Conservation (phyloP, 2,113 vertebrate species). For the Psittacara wagleri region DNA sequence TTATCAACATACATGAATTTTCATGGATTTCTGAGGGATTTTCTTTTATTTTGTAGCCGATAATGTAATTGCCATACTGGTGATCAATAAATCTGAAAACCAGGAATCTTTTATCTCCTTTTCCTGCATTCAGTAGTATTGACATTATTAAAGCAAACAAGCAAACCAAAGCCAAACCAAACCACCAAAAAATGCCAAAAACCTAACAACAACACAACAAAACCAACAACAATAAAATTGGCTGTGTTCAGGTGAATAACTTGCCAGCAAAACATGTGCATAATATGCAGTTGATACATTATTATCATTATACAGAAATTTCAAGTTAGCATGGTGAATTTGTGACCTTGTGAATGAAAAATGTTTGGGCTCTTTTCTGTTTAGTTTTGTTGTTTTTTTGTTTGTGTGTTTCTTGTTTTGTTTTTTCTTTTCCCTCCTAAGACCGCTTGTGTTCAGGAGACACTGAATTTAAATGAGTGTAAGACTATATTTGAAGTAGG, state of each 20-base stretch:
- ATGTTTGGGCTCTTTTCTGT: not conserved
- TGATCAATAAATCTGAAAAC: constrained; percentile 8
- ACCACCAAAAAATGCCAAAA: not conserved
- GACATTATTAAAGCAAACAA: not conserved
- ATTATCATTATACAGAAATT: not conserved
- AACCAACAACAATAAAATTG: not conserved
- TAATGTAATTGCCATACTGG: constrained; percentile 27
- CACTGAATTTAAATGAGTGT: not conserved
- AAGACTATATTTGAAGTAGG: not conserved
- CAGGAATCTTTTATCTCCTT: not conserved
- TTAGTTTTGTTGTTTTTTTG: not conserved
- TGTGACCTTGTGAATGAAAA: not conserved
- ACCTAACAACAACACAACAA: not conserved
- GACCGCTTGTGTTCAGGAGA: not conserved
- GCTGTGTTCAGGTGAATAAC: not conserved
- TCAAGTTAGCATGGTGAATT: not conserved
- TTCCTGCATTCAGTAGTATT: not conserved
- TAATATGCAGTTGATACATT: not conserved
- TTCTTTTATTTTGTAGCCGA: constrained; percentile 33
- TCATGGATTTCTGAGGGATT: constrained; percentile 27
- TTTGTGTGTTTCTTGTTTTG: not conserved
- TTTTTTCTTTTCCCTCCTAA: not conserved
- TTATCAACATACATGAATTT: constrained; percentile 8
- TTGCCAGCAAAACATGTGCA: not conserved
- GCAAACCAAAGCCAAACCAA: not conserved